Evolutionary conservation across 2,113 vertebrate species (phyloP).

Genomic region (Protobothrops flavoviridis): DNA sequence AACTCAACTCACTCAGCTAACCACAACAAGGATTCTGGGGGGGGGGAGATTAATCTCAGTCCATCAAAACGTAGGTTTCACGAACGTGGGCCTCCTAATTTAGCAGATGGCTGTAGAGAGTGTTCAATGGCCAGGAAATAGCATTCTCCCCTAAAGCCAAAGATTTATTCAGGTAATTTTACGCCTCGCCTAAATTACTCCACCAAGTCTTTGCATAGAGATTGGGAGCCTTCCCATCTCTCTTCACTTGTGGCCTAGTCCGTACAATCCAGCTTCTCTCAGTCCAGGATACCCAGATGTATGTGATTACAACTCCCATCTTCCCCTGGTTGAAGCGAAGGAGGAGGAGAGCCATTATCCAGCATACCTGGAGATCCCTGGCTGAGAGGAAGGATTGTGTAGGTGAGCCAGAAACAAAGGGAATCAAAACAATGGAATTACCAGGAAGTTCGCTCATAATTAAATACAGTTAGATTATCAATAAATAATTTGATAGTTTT

Average conservation of each 20-base stretch:
- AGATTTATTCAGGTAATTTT: not conserved
- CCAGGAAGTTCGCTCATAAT: not conserved
- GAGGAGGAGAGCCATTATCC: not conserved
- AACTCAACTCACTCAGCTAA: not conserved
- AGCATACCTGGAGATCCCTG: not conserved
- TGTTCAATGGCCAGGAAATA: not conserved
- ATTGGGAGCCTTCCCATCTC: not conserved
- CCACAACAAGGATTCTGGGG: not conserved
- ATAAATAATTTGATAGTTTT: not conserved
- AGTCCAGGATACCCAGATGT: not conserved
- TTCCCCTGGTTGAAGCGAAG: not conserved
- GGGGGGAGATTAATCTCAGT: not conserved
- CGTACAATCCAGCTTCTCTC: not conserved
- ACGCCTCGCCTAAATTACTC: slow-evolving; percentile 2
- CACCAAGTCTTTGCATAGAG: slow-evolving; percentile 22
- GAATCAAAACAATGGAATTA: not conserved
- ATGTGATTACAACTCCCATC: not conserved
- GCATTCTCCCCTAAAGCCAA: not conserved
- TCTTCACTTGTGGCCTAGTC: not conserved
- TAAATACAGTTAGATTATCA: not conserved
- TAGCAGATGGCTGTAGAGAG: not conserved
- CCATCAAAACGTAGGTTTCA: not conserved
- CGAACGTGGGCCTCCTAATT: not conserved
- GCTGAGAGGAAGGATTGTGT: not conserved
- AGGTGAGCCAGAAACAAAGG: not conserved